Evolutionary conservation across 1,140 invertebrate genomes (phyloP).

Genomic region (Eumeta japonica): DNA sequence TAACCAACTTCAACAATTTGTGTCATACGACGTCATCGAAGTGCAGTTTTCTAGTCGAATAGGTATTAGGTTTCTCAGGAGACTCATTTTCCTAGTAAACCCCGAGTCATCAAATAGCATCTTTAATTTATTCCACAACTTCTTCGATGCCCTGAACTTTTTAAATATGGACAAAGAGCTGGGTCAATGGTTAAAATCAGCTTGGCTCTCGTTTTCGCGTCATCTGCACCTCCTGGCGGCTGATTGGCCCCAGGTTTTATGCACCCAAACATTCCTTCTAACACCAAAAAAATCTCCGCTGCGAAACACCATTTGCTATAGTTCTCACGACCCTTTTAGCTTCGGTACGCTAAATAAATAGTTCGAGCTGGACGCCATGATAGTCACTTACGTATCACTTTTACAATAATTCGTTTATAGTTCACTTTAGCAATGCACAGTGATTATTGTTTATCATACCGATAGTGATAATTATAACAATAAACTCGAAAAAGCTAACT

Average conservation of each 20-base stretch:
- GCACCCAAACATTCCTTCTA: constrained; percentile 6
- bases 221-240: not conserved
- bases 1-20: constrained; percentile 15
- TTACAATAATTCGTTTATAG: too few relatives aligned
- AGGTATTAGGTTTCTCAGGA: constrained; percentile 12
- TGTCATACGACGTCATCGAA: constrained; percentile 10
- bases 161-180: constrained; percentile 21
- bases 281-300: constrained; percentile 15
- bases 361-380: too few relatives aligned
- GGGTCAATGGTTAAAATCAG: constrained; percentile 9
- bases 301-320: constrained; percentile 22
- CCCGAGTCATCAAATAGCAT: constrained; percentile 13
- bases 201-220: too few relatives aligned
- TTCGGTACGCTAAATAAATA: too few relatives aligned
- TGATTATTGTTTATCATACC: too few relatives aligned
- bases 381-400: too few relatives aligned
- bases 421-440: too few relatives aligned
- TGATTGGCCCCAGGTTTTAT: not conserved
- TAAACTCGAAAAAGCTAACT: too few relatives aligned
- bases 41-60: constrained; percentile 10
- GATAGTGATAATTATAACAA: too few relatives aligned
- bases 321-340: too few relatives aligned
- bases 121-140: constrained; percentile 19
- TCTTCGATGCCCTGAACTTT: constrained; percentile 7
- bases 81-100: constrained; percentile 13